These are phyloP conservation scores for Sebastes minor DNA, from an alignment of 2,797 vertebrate species.

Conservation along the genomic window DNA sequence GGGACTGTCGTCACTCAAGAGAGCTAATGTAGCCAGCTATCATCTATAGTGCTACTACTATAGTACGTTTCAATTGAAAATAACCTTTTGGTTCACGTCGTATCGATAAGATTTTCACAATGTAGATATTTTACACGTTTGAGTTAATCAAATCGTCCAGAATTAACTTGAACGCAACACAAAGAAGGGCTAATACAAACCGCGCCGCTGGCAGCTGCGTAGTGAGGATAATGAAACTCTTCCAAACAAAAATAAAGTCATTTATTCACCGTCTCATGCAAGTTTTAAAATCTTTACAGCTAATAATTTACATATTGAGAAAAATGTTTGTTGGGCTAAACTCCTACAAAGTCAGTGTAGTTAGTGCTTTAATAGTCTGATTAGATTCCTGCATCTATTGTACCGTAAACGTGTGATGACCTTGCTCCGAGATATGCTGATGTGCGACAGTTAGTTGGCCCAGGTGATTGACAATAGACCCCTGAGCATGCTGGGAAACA, in stretches of 20 bases:
- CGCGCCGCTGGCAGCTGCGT: background rate
- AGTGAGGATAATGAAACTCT: background rate
- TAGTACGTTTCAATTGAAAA: background rate
- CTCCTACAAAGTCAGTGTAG: background rate
- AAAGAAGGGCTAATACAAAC: background rate
- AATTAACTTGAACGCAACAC: background rate
- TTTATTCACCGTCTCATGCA: background rate
- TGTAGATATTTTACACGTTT: background rate
- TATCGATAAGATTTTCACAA: background rate
- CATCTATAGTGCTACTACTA: background rate
- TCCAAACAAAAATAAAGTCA: background rate
- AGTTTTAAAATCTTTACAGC: background rate
- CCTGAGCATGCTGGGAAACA: slow-evolving; percentile 66
- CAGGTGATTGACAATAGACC: slow-evolving; percentile 68
- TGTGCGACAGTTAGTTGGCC: slow-evolving; percentile 26
- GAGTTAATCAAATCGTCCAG: background rate
- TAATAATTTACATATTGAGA: background rate
- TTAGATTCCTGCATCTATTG: background rate
- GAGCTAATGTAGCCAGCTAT: background rate
- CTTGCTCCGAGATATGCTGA: slow-evolving; percentile 54
- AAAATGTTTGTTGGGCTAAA: background rate
- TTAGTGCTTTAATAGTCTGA: background rate
- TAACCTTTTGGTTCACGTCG: background rate
- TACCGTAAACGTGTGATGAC: slow-evolving; percentile 6
- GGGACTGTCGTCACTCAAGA: background rate